These are phyloP conservation scores for Cistogaster globosa DNA, from an alignment of 2,888 invertebrate species.

Conservation along the genomic window DNA sequence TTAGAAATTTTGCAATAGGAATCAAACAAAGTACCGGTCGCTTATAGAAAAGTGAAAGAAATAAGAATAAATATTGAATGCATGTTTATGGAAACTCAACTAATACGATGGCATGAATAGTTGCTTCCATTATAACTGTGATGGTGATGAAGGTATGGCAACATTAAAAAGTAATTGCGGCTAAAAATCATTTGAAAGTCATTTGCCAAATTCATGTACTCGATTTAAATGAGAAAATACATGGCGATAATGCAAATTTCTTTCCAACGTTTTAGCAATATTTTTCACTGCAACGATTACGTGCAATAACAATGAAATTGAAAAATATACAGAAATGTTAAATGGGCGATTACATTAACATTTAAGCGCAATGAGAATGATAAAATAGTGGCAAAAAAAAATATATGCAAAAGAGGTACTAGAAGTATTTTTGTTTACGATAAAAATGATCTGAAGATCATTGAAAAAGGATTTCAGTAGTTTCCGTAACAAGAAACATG, in stretches of 20 bases:
- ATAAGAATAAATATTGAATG: conserved; percentile 33
- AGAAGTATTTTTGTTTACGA: not conserved
- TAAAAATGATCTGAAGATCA: too few species aligned
- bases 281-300: conserved; percentile 48
- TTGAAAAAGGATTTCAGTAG: too few species aligned
- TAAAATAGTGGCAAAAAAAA: not conserved
- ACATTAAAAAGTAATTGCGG: conserved; percentile 70
- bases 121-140: conserved; percentile 19
- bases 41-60: conserved; percentile 1
- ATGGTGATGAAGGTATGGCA: conserved; percentile 40
- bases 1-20: conserved; percentile 43
- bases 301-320: conserved; percentile 55
- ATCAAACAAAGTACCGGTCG: conserved; percentile 34
- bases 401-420: not conserved
- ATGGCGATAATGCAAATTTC: conserved; percentile 42
- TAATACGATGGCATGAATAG: conserved; percentile 3
- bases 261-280: conserved; percentile 42
- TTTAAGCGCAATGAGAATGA: conserved; percentile 28
- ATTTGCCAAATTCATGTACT: conserved; percentile 70
- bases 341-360: conserved; percentile 52
- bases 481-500: too few species aligned
- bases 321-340: conserved; percentile 46
- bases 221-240: conserved; percentile 58
- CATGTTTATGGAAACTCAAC: conserved; percentile 22
- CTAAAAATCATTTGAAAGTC: conserved; percentile 67